Evolutionary conservation across 92 coral and sea anemone genomes (phyloP).

Genomic region (Micromussa lordhowensis): DNA sequence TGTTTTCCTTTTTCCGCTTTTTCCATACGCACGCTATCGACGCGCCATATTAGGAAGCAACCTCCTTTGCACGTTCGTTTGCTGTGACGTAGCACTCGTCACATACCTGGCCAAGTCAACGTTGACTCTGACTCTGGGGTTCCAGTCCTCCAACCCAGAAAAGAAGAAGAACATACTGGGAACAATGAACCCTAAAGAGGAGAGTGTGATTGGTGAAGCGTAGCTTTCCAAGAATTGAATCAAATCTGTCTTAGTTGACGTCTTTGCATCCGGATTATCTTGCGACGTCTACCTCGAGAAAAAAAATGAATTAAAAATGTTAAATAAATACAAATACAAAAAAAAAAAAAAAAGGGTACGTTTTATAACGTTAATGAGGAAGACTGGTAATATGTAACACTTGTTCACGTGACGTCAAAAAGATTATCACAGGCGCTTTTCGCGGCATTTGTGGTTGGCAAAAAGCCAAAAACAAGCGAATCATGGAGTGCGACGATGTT

Average conservation of each 20-base stretch:
- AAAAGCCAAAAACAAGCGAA: too few species aligned
- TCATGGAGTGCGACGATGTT: too few species aligned
- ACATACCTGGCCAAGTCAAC: constrained; percentile 67
- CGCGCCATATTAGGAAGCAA: too few species aligned
- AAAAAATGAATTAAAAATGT: neutral
- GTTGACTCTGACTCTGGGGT: constrained; percentile 76
- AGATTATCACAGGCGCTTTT: too few species aligned
- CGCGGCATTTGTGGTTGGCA: too few species aligned
- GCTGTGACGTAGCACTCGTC: neutral
- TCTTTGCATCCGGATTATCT: neutral
- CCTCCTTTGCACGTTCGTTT: neutral
- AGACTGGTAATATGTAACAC: too few species aligned
- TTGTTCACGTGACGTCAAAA: too few species aligned
- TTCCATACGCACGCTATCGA: too few species aligned
- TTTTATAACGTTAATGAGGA: too few species aligned
- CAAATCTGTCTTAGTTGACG: constrained; percentile 57
- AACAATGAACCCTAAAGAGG: constrained; percentile 70
- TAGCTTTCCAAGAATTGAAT: constrained; percentile 66
- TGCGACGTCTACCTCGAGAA: constrained; percentile 66
- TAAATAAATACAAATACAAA: too few species aligned
- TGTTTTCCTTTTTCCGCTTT: neutral
- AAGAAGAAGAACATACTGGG: constrained; percentile 79
- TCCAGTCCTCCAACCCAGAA: constrained; percentile 87
- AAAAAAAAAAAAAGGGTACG: too few species aligned
- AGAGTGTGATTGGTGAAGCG: constrained; percentile 81